These are phyloP conservation scores for Platysternon megacephalum DNA, from an alignment of 2,113 vertebrate genomes.

Conservation along the genomic window DNA sequence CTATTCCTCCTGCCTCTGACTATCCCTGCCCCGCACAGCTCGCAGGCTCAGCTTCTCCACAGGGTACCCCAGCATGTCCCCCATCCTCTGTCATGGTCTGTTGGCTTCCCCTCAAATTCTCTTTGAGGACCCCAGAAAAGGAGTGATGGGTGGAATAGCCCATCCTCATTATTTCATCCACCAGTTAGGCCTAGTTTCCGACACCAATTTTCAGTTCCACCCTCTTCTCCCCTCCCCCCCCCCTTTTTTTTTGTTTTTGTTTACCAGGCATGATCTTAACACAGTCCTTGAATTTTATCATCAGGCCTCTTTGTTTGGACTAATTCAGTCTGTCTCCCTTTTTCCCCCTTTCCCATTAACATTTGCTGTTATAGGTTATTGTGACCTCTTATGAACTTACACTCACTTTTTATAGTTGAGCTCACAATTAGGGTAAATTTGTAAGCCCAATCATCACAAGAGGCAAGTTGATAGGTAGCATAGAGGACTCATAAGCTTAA, in stretches of 20 bases:
- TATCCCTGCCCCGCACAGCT: too few relatives aligned
- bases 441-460: neutral
- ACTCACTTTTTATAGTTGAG: neutral
- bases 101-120: neutral
- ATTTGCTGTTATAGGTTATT: neutral
- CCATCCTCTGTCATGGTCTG: neutral
- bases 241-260: neutral
- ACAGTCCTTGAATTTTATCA: neutral
- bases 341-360: neutral
- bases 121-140: neutral
- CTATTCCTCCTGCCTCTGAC: too few relatives aligned
- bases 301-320: neutral
- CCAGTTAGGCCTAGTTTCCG: neutral
- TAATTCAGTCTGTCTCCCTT: neutral
- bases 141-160: neutral
- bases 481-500: neutral
- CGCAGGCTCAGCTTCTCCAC: too few relatives aligned
- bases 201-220: neutral
- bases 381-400: neutral
- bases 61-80: too few relatives aligned
- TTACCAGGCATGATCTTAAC: neutral
- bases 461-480: neutral
- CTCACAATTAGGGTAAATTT: neutral
- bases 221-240: fast-evolving
- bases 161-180: neutral